Conservation (phyloP, 2,797 vertebrate genomes). For the Poecilia picta region DNA sequence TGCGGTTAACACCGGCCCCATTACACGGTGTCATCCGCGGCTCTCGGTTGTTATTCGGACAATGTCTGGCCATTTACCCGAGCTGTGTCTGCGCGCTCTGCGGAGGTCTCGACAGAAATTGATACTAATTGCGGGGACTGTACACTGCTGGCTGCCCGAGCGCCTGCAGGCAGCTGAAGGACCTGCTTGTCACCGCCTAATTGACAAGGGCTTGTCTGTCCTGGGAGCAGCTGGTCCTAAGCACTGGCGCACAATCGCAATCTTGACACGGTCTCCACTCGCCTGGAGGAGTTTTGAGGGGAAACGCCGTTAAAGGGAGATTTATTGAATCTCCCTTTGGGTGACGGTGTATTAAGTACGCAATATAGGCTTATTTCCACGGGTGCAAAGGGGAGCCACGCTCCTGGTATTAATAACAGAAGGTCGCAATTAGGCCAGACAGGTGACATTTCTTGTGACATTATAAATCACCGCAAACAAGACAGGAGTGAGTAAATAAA, state of each 20-base stretch:
- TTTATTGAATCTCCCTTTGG: constrained; percentile 97
- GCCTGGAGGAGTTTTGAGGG: constrained; percentile 91
- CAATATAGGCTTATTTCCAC: constrained; percentile 84
- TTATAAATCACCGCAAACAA: constrained; percentile 77
- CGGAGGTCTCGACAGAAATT: constrained; percentile 94
- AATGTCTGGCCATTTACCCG: constrained; percentile 78
- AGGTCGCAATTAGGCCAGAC: constrained; percentile 83
- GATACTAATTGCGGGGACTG: constrained; percentile 99
- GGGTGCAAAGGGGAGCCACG: constrained; percentile 80
- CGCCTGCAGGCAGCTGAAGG: constrained; percentile 89
- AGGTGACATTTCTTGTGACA: constrained; percentile 88
- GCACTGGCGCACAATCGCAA: constrained; percentile 95
- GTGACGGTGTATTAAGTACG: constrained; percentile 89
- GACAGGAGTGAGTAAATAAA: constrained; percentile 66
- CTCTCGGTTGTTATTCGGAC: constrained; percentile 66
- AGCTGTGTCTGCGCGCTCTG: constrained; percentile 87
- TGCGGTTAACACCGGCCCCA: constrained; percentile 64
- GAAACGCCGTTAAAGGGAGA: constrained; percentile 97
- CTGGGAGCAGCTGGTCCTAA: constrained; percentile 99
- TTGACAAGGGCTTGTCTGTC: constrained; percentile 99
- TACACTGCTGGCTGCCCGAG: constrained; percentile 89
- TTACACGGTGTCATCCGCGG: constrained; percentile 77
- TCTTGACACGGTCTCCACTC: constrained; percentile 93
- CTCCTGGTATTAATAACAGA: constrained; percentile 88
- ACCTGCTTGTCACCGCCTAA: constrained; percentile 98